These are phyloP conservation scores for Corynorhinus townsendii DNA, from an alignment of 2,113 vertebrate species.

Conservation along the genomic window DNA sequence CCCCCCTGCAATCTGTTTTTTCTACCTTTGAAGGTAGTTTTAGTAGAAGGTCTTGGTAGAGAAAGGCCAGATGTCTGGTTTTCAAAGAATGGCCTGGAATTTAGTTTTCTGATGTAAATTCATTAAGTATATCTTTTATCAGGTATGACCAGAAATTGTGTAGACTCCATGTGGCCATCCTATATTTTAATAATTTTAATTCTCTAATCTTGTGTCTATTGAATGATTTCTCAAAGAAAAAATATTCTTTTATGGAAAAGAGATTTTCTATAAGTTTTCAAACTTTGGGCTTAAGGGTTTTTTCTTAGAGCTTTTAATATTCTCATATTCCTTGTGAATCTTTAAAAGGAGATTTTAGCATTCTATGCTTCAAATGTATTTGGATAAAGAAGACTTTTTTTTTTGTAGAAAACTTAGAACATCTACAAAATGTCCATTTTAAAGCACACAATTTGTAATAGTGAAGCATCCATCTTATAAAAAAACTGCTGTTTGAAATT, in stretches of 20 bases:
- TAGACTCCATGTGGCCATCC: neutral
- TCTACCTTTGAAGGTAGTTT: slow-evolving; percentile 3
- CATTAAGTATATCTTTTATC: slow-evolving; percentile 24
- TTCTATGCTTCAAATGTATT: neutral
- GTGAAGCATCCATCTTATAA: too few relatives aligned
- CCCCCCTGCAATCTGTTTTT: neutral
- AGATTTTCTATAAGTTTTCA: neutral
- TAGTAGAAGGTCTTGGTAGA: neutral
- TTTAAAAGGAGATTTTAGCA: slow-evolving; percentile 11
- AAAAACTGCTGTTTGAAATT: too few relatives aligned
- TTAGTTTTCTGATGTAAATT: neutral
- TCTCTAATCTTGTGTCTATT: neutral
- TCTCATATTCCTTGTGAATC: neutral
- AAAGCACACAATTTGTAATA: neutral
- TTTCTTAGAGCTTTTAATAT: neutral
- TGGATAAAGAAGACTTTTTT: neutral
- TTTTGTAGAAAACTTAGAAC: neutral
- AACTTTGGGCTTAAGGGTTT: neutral
- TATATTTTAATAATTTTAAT: neutral
- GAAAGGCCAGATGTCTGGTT: neutral
- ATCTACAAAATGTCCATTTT: neutral
- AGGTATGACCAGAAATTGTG: neutral
- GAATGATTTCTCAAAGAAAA: slow-evolving; percentile 16
- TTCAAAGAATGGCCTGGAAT: neutral
- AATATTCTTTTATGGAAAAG: neutral